phyloP scores from a whole-genome alignment of 2,113 vertebrate genomes.

The Hymenochirus boettgeri region DNA sequence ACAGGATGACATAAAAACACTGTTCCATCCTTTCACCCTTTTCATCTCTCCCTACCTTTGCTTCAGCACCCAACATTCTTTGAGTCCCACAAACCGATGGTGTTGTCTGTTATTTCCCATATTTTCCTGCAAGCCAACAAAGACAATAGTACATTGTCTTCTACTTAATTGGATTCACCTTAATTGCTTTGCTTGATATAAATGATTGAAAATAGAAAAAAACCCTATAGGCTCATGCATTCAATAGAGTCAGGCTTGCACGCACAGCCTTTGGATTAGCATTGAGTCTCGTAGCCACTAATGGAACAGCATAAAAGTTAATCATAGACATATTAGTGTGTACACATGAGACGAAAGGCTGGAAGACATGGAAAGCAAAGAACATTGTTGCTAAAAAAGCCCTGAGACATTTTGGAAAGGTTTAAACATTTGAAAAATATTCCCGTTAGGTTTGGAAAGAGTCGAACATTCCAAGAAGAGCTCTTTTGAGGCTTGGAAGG shows the following conservation, averaged over 20 bases:
- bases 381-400: too few species aligned
- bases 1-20: constrained; percentile 28
- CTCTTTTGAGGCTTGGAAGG: not conserved
- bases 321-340: constrained; percentile 1
- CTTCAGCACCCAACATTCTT: constrained; percentile 50
- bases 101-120: constrained; percentile 50
- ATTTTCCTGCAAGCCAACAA: constrained; percentile 48
- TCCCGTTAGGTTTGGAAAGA: not conserved
- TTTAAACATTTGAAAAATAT: not conserved
- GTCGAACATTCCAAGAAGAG: not conserved
- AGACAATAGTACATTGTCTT: constrained; percentile 50
- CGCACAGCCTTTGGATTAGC: not conserved
- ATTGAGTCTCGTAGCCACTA: too few species aligned
- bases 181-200: constrained; percentile 13
- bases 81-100: constrained; percentile 41
- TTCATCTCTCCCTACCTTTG: constrained; percentile 52
- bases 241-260: not conserved
- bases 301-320: too few species aligned
- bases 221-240: constrained; percentile 11
- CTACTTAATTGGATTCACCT: constrained; percentile 41
- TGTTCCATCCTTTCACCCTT: constrained; percentile 46
- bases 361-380: not conserved
- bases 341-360: not conserved
- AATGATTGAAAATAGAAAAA: constrained; percentile 13
- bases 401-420: too few species aligned